Evolutionary conservation across 2,113 vertebrate species (phyloP).

Genomic region (Bos indicus): DNA sequence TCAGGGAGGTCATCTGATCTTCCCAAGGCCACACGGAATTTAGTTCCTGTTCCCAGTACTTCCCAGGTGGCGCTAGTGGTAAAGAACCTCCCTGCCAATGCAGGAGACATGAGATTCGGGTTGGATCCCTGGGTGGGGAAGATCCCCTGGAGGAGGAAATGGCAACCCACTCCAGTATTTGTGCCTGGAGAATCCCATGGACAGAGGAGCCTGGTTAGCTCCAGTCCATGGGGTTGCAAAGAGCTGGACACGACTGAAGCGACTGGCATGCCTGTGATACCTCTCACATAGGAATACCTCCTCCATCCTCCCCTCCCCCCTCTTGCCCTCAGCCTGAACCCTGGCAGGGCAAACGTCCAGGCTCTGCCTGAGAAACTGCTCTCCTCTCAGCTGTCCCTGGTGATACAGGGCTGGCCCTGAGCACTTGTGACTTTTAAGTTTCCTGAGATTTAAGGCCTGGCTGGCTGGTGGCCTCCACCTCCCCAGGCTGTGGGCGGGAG

Average conservation of each 20-base stretch:
- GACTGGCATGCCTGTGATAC: neutral
- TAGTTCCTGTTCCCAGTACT: neutral
- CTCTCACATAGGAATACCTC: neutral
- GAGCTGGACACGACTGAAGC: neutral
- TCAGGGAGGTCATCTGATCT: neutral
- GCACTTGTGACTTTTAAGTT: constrained; percentile 22
- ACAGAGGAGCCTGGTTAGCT: neutral
- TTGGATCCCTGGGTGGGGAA: neutral
- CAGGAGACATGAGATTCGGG: neutral
- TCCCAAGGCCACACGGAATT: neutral
- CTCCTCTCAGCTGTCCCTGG: neutral
- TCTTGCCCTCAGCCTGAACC: neutral
- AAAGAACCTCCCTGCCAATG: neutral
- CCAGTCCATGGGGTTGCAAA: neutral
- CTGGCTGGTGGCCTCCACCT: constrained; percentile 18
- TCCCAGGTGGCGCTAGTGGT: neutral
- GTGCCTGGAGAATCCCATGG: neutral
- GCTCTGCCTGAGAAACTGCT: neutral
- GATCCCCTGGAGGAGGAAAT: neutral
- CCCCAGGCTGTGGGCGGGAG: constrained; percentile 48
- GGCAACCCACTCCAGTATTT: neutral
- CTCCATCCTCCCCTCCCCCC: fast-evolving
- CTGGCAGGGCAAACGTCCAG: neutral
- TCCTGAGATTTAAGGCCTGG: constrained; percentile 56
- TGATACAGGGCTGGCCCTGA: constrained; percentile 8